Evolutionary conservation across 2,113 vertebrate species (phyloP).

Genomic region (Genyomyrus donnyi): DNA sequence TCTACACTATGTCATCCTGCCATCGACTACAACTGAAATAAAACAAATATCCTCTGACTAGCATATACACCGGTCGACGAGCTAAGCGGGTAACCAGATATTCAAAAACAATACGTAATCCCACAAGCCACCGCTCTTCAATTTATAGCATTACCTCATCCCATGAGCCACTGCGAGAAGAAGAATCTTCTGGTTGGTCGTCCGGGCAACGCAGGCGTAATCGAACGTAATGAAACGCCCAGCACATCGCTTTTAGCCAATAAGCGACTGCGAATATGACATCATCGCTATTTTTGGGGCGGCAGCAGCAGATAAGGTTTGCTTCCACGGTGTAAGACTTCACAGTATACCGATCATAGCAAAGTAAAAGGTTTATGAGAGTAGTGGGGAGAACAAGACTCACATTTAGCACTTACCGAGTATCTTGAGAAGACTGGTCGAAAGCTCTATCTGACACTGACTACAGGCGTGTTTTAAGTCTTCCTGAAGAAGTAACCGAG

Average conservation of each 20-base stretch:
- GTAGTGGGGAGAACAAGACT: neutral
- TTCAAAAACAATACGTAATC: constrained; percentile 97
- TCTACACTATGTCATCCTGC: neutral
- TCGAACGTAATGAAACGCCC: constrained; percentile 50
- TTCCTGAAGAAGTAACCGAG: neutral
- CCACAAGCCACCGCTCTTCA: constrained; percentile 76
- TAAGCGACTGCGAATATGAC: constrained; percentile 78
- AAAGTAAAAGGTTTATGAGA: constrained; percentile 12
- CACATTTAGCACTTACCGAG: constrained; percentile 9
- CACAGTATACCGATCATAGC: constrained; percentile 69
- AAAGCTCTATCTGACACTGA: neutral
- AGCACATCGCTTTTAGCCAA: constrained; percentile 68
- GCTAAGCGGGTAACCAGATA: constrained; percentile 74
- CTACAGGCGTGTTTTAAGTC: neutral
- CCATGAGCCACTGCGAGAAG: constrained; percentile 79
- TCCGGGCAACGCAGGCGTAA: constrained; percentile 73
- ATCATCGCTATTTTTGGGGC: constrained; percentile 98
- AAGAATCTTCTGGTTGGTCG: constrained; percentile 87
- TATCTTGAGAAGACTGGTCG: constrained; percentile 21
- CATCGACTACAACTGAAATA: constrained; percentile 15
- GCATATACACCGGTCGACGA: constrained; percentile 35
- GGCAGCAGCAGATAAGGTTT: constrained; percentile 91
- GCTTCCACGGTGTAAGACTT: constrained; percentile 72
- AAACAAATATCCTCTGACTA: neutral
- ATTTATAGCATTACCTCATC: constrained; percentile 87